Base-by-base conservation (phyloP, 2,888 invertebrate genomes). In the Tanypteryx hageni region DNA sequence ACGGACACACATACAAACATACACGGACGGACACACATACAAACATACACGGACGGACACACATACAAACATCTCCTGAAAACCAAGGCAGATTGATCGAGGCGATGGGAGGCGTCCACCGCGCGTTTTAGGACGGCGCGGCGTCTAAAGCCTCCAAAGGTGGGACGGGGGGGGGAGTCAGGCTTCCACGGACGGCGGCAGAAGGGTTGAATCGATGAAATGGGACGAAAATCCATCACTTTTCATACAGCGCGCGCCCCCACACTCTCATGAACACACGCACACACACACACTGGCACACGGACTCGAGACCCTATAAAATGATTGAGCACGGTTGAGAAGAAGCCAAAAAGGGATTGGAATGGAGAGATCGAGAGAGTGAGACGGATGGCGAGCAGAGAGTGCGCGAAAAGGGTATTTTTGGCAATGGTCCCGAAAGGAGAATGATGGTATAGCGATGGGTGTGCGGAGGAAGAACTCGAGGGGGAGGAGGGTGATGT, bases 221-320 rank as follows among this genome's bases (percentile, higher is more conserved):
- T 31, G 61, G 86, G 61, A 64, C 61, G 68, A 89, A 89, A 64
- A 89, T 89, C 89, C 89, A 89, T 89, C 89, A 89, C 89, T 89
- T 89, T 64, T 64, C 89, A 89, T 68, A 31, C 44, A 56, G 64
- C 22, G 11, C 89, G 31, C 86, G 44, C 13, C 44, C 56, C 44
- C 57, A 44, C 56, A 13, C 84, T 56, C 86, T 18, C 58, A 11
- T 10, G n/a, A 22, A 59, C 59, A n/a, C 22, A 57, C 58, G 44
- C 86, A 31, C 58, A 11, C n/a, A 27, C 59, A 59, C 59, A n/a
- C 22, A 57, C 58, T 58, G 13, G 4, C 83, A n/a, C 86, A 31
- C 85, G 14, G n/a, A 27, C 59, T 22, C 59, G 16, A 10, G 22
- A 22, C 58, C 31, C 89, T 64, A 31, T 89, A 64, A 89, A 89